Evolutionary conservation across 1,140 invertebrate genomes (phyloP), one percentile per base, ranked within the genome.

Genomic region (Steinernema feltiae): DNA sequence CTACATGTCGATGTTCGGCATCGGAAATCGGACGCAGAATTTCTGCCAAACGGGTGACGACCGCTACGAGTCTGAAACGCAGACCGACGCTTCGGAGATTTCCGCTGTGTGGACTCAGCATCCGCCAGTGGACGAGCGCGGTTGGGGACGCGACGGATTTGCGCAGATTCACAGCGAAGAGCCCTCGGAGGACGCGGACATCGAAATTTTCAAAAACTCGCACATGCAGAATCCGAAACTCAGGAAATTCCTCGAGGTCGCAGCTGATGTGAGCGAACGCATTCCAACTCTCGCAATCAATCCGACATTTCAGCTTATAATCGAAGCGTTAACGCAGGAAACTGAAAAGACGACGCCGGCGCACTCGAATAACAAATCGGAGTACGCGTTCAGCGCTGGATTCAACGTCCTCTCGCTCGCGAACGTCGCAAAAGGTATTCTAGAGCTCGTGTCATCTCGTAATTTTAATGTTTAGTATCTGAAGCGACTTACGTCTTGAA

Each of bases 341-440:
- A 27, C 53, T 3, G 24, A 63, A 3, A 63, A 63, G 12, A 3
- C 53, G 24, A 21, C 53, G 53, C 53, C 53, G 7, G 53, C 24
- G 12, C 24, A 63, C 53, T 3, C 53, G 24, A 63, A 63, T 3
- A 15, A 63, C 53, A 63, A 63, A 21, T n/a, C 53, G 12, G 53
- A 63, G 53, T 63, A 15, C 24, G 53, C 53, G 15, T 63, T 63
- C 53, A 63, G 53, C 53, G 53, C 53, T 63, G 53, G 53, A 63
- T 63, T 63, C 24, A 63, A 63, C 24, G 24, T 63, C 15, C 53
- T 63, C 53, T 63, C 53, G 12, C 53, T 63, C 2, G 53, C 53
- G 7, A 63, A 63, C 24, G 53, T 63, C 53, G 53, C 53, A 3
- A 63, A 63, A 27, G 53, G 53, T 63, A 63, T 15, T 15, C 24